Conservation (phyloP, 2,888 invertebrate species). For the Heliconius charithonia region DNA sequence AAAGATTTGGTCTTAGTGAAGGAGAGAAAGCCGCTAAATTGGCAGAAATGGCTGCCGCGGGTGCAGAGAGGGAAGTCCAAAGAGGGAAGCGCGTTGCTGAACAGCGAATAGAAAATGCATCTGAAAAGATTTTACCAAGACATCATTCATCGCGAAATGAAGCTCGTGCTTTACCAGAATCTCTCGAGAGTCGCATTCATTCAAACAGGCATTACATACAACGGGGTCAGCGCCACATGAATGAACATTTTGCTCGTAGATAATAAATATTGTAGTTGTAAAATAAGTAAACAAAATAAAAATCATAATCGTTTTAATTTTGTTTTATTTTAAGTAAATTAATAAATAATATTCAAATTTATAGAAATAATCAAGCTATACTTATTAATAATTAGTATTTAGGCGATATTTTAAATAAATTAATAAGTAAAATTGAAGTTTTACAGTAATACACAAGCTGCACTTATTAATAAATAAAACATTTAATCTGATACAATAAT, state of each 20-base stretch:
- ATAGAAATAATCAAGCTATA: conserved; percentile 45
- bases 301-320: neutral
- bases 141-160: conserved; percentile 74
- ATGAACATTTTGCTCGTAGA: conserved; percentile 91
- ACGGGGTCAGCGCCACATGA: conserved; percentile 90
- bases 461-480: conserved; percentile 30
- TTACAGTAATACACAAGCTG: conserved; percentile 45
- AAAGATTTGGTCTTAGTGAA: conserved; percentile 57
- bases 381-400: conserved; percentile 25
- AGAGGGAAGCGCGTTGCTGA: conserved; percentile 85
- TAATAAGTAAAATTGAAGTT: conserved; percentile 13
- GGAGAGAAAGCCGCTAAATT: conserved; percentile 84
- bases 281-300: conserved; percentile 18
- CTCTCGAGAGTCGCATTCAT: conserved; percentile 92
- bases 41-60: conserved; percentile 93
- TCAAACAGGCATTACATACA: conserved; percentile 96
- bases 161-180: conserved; percentile 85
- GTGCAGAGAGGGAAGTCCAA: conserved; percentile 87
- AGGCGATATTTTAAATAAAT: conserved; percentile 2
- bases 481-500: conserved; percentile 12
- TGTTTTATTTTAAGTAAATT: conserved; percentile 30
- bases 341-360: conserved; percentile 17
- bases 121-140: conserved; percentile 79
- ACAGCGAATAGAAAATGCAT: conserved; percentile 84
- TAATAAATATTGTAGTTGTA: conserved; percentile 52